A percentile compares a stretch with the other conserved stretches of the same genome.
These are phyloP conservation scores for Oopsacas minuta DNA, from an alignment of 37 sponge, comb jelly and placozoan species.

Conservation along the genomic window DNA sequence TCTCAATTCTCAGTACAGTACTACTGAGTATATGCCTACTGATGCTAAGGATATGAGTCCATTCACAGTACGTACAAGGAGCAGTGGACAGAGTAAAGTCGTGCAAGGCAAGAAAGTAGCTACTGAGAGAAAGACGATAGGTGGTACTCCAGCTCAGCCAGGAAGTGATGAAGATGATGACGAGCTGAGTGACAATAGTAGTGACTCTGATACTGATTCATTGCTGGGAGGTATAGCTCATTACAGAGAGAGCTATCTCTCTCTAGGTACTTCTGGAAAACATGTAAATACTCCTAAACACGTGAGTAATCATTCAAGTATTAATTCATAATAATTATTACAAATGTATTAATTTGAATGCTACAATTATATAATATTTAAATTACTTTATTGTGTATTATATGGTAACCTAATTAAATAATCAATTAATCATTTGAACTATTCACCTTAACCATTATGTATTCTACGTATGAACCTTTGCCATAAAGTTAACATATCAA, in stretches of 20 bases:
- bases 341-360: too few species aligned
- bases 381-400: too few species aligned
- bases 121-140: background rate
- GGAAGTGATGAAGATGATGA: background rate
- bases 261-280: conserved; percentile 4
- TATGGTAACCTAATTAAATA: too few species aligned
- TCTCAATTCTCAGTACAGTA: conserved; percentile 8
- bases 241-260: background rate
- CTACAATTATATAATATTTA: too few species aligned
- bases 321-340: too few species aligned
- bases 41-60: background rate
- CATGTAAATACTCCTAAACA: background rate
- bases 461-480: too few species aligned
- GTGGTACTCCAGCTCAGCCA: background rate
- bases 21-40: background rate
- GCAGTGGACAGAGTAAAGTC: background rate
- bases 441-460: too few species aligned
- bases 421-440: too few species aligned
- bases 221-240: background rate
- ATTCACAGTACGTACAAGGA: background rate
- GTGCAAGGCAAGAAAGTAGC: background rate
- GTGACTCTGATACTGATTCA: background rate
- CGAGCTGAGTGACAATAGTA: background rate
- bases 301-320: too few species aligned
- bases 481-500: too few species aligned